Evolutionary conservation across 2,113 vertebrate species (phyloP).

Genomic region (Hyla sarda): DNA sequence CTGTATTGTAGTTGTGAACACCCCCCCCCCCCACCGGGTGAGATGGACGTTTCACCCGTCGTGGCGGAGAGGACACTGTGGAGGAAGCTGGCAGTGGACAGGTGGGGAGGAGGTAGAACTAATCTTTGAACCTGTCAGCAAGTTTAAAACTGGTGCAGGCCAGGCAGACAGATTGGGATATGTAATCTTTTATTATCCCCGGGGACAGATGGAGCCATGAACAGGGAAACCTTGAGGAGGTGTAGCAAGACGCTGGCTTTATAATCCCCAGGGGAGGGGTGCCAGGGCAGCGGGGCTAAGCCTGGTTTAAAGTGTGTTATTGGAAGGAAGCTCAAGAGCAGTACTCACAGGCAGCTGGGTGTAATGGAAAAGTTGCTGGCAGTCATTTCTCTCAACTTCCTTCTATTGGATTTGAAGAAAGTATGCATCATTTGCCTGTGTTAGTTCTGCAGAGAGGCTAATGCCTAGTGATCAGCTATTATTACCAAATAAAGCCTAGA

Average conservation of each 20-base stretch:
- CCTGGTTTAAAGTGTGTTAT: constrained; percentile 37
- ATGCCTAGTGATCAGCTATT: neutral
- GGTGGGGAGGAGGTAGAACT: constrained; percentile 42
- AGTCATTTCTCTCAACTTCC: neutral
- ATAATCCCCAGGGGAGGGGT: constrained; percentile 28
- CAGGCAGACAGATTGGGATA: constrained; percentile 61
- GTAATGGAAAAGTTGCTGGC: constrained; percentile 1
- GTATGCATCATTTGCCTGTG: neutral
- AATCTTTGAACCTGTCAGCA: constrained; percentile 66
- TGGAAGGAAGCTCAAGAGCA: constrained; percentile 39
- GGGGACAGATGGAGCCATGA: constrained; percentile 63
- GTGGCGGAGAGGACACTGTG: neutral
- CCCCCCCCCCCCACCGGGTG: neutral
- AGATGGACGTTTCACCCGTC: neutral
- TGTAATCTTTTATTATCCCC: constrained; percentile 65
- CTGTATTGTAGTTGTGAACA: neutral
- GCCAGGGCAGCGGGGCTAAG: constrained; percentile 47
- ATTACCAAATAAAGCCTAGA: neutral
- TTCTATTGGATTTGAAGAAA: neutral
- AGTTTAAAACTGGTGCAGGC: constrained; percentile 62
- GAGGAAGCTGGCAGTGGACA: neutral
- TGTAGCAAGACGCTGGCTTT: constrained; percentile 52
- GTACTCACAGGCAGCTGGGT: neutral
- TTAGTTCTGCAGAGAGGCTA: neutral
- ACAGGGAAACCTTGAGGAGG: constrained; percentile 57